Evolutionary conservation across 1,140 invertebrate genomes (phyloP), one percentile per base, ranked within the genome.

Genomic region (Drosophila rhopaloa): DNA sequence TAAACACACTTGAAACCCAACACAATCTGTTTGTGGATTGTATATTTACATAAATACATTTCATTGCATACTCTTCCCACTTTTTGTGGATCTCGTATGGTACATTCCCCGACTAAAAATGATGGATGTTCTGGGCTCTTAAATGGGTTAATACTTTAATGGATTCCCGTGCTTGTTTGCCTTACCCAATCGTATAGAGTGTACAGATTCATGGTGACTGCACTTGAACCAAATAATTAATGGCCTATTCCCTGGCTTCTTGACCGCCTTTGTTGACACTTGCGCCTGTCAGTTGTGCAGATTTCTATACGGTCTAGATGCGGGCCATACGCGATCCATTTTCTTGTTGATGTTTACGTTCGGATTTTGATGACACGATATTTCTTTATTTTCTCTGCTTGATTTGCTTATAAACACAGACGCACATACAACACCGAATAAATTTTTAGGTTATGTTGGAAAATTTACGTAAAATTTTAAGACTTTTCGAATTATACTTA

Each of bases 121-220:
- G 65, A 71, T 70, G n/a, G 19, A 71, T 71, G 67, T 38, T 37
- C 13, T 4, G 6, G 14, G 43, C n/a, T 66, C 13, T 16, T 24
- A 35, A 57, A 56, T 9, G 65, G 65, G 65, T 70, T 55, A 67
- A 70, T 38, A 71, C 67, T 58, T 58, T 58, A 71, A 50, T 48
- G 43, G 37, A 35, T 47, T 48, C 10, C 41, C 37, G 4, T 13
- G 48, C 29, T 51, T 51, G 29, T 19, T 43, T 35, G 51, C 51
- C 67, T 71, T 91, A 91, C 90, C 90, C 90, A 91, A 75, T 91
- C 85, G 55, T 91, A 91, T 43, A 91, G 66, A 41, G 90, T 85
- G 44, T 88, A 91, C n/a, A 91, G 73, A 91, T 91, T 91, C 90
- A 91, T 91, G 27, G 46, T 41, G 41, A 37, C 32, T 57, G 67